Percentiles rank a stretch among this genome's conserved stretches.
phyloP scores from a whole-genome alignment of 1,140 invertebrate genomes.

The Hycleus phaleratus region DNA sequence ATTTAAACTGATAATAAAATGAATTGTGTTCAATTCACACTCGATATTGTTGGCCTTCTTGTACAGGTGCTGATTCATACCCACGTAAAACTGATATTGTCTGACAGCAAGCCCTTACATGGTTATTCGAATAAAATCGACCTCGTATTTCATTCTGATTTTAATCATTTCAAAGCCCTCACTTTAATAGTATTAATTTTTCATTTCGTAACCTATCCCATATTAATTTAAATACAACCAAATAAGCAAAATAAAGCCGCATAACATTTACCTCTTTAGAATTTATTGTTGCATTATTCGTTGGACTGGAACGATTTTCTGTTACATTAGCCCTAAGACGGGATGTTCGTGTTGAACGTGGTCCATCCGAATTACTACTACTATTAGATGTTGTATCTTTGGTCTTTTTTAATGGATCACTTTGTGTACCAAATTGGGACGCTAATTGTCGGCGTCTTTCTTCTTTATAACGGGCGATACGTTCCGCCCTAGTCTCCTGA shows the following conservation, averaged over 20 bases:
- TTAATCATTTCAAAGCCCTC: too few species aligned
- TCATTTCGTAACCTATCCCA: too few species aligned
- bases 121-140: conserved; percentile 3
- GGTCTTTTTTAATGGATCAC: background rate
- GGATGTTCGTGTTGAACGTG: conserved; percentile 61
- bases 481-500: conserved; percentile 43
- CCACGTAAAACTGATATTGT: background rate
- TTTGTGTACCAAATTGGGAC: conserved; percentile 28
- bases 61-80: conserved; percentile 13
- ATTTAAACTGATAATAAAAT: too few species aligned
- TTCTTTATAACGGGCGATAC: conserved; percentile 59
- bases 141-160: conserved; percentile 4
- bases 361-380: conserved; percentile 39
- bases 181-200: too few species aligned
- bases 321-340: conserved; percentile 49
- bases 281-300: conserved; percentile 1
- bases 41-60: background rate
- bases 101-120: conserved; percentile 5
- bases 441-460: conserved; percentile 54
- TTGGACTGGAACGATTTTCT: conserved; percentile 6
- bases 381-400: conserved; percentile 29
- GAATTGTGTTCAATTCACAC: too few species aligned
- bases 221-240: too few species aligned
- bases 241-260: background rate
- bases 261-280: conserved; percentile 11